Conservation (phyloP, 1,140 invertebrate species). For the Hypothenemus hampei region DNA sequence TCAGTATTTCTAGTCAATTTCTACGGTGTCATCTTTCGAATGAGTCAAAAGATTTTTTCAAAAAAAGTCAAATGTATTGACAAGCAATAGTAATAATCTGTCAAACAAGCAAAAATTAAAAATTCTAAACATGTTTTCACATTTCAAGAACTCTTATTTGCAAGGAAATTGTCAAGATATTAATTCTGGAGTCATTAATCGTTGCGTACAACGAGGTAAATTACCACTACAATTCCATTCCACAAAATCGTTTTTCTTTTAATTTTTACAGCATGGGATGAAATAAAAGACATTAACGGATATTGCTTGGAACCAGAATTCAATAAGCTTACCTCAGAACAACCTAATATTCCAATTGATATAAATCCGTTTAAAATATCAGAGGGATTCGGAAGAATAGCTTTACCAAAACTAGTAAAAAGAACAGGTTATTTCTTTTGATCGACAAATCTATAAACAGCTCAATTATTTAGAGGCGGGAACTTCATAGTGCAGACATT, state of each 20-base stretch:
- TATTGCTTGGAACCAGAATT: constrained; percentile 35
- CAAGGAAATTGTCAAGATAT: constrained; percentile 29
- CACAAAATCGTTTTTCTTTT: not conserved
- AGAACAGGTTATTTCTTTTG: not conserved
- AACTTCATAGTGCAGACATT: constrained; percentile 33
- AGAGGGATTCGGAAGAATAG: constrained; percentile 36
- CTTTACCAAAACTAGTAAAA: constrained; percentile 40
- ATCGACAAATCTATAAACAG: not conserved
- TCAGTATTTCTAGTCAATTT: no score
- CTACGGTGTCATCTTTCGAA: no score
- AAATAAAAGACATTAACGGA: constrained; percentile 27
- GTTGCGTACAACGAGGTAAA: constrained; percentile 35
- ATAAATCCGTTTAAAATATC: constrained; percentile 37
- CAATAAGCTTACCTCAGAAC: constrained; percentile 37
- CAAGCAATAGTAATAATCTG: no score
- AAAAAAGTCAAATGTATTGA: no score
- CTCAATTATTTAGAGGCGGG: constrained; percentile 31
- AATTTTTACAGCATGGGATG: constrained; percentile 28
- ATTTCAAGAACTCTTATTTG: constrained; percentile 39
- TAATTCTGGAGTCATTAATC: constrained; percentile 34
- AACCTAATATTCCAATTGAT: constrained; percentile 37
- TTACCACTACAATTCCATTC: not conserved
- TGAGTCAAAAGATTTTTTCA: no score
- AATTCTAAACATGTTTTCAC: constrained; percentile 28
- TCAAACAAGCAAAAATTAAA: not conserved